Evolutionary conservation across 2,888 invertebrate genomes (phyloP).

Genomic region (Acleris laterana): DNA sequence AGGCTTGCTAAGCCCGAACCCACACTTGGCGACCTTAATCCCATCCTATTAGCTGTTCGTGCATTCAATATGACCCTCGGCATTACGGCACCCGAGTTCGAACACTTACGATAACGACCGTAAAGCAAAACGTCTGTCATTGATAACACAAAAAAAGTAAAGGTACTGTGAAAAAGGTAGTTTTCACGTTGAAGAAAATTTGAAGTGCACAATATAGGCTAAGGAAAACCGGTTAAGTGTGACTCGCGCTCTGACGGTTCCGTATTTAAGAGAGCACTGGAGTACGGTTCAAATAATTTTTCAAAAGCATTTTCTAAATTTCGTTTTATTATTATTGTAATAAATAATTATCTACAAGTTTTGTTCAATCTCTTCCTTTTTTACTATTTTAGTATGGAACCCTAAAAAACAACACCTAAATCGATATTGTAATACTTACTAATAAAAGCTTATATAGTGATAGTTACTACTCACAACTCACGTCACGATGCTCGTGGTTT

Average conservation of each 20-base stretch:
- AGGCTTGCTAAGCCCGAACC: conserved; percentile 41
- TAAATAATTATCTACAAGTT: no score
- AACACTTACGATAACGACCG: conserved; percentile 33
- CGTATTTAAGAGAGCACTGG: no score
- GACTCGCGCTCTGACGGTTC: no score
- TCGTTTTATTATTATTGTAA: no score
- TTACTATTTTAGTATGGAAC: no score
- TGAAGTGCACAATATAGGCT: conserved; percentile 11
- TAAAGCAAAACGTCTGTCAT: conserved; percentile 11
- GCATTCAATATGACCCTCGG: conserved; percentile 41
- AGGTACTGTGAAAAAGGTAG: conserved; percentile 16
- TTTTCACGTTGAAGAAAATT: neutral
- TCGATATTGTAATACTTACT: neutral
- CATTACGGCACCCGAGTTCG: conserved; percentile 41
- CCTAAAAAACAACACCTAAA: no score
- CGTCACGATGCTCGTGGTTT: conserved; percentile 60
- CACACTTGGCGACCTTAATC: conserved; percentile 43
- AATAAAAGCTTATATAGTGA: conserved; percentile 10
- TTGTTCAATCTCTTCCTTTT: no score
- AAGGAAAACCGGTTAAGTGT: neutral
- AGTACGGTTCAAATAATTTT: no score
- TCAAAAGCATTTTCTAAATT: no score
- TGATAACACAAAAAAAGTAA: conserved; percentile 31
- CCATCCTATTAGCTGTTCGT: conserved; percentile 39
- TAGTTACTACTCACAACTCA: conserved; percentile 54